phyloP scores from a whole-genome alignment of 2,113 vertebrate genomes.

The Myotis davidii region DNA sequence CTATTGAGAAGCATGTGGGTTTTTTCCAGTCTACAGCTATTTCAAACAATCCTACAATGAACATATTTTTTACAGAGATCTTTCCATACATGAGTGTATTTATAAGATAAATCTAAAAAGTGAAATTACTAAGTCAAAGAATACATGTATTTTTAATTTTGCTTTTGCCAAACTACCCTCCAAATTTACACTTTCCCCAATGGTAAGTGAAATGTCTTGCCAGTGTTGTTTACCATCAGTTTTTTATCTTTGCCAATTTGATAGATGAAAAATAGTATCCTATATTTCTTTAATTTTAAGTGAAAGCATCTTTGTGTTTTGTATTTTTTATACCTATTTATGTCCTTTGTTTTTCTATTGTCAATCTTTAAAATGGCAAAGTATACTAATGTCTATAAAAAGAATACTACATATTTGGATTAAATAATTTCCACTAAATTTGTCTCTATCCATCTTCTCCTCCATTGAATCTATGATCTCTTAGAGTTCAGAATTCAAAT shows the following conservation, averaged over 20 bases:
- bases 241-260: neutral
- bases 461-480: neutral
- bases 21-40: neutral
- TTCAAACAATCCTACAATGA: neutral
- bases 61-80: neutral
- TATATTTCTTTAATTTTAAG: slow-evolving; percentile 24
- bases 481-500: slow-evolving; percentile 1
- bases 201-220: neutral
- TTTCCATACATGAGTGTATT: neutral
- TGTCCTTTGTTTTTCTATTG: neutral
- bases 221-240: neutral
- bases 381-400: slow-evolving; percentile 31
- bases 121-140: neutral
- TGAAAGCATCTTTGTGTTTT: slow-evolving; percentile 4
- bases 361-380: slow-evolving; percentile 14
- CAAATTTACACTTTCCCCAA: neutral
- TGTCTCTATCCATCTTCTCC: neutral
- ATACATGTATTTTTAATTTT: slow-evolving; percentile 14
- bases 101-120: slow-evolving; percentile 33
- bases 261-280: neutral
- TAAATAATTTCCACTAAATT: neutral
- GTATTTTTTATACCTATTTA: neutral
- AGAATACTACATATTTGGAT: neutral
- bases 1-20: neutral
- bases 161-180: neutral